These are phyloP conservation scores for Patella ulyssiponensis DNA, from an alignment of 2,888 invertebrate species.

Conservation along the genomic window DNA sequence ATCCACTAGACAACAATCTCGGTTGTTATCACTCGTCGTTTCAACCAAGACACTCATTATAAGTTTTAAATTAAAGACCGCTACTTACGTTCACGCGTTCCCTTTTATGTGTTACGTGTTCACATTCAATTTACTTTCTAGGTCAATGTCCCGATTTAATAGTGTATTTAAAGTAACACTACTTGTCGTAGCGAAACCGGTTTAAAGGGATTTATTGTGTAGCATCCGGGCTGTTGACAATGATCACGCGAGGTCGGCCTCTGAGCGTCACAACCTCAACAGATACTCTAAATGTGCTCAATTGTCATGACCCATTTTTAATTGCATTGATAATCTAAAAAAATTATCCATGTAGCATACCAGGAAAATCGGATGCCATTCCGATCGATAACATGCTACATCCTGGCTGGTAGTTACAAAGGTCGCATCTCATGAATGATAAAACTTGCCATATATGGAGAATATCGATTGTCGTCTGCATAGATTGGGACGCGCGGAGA, in stretches of 20 bases:
- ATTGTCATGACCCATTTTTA: conserved; percentile 7
- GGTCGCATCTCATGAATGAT: conserved; percentile 13
- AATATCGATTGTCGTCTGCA: conserved; percentile 5
- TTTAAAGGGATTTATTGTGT: background rate
- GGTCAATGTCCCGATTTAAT: no score
- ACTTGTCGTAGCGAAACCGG: background rate
- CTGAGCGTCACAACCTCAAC: background rate
- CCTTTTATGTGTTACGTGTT: no score
- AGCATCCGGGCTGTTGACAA: conserved; percentile 1
- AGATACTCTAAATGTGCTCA: conserved; percentile 7
- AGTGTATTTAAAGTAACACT: no score
- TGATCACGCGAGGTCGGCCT: conserved; percentile 7
- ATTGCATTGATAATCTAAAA: background rate
- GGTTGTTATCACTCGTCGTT: no score
- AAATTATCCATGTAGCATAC: no score
- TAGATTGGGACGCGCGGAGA: conserved; percentile 1
- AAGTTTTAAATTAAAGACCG: no score
- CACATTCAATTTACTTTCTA: no score
- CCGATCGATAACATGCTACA: background rate
- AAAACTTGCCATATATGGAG: conserved; percentile 12
- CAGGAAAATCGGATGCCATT: no score
- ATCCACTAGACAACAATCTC: no score
- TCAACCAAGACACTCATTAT: no score
- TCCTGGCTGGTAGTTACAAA: background rate
- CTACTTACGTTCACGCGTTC: no score